A percentile compares a stretch with the other conserved stretches of the same genome.
Evolutionary conservation across 2,888 invertebrate genomes (phyloP).

Genomic region (Morpho achilles): DNA sequence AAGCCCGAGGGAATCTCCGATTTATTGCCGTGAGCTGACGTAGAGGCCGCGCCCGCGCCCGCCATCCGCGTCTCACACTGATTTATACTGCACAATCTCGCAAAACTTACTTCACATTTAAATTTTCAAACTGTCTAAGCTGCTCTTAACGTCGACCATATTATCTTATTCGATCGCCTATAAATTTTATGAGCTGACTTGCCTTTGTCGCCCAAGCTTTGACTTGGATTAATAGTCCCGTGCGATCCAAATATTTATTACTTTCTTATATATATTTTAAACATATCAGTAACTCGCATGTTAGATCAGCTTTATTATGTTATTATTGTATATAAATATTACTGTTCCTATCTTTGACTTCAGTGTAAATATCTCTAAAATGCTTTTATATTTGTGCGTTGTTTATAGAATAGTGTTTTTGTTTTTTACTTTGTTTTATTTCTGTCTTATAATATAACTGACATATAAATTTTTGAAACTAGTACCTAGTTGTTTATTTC

Average conservation of each 20-base stretch:
- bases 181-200: slow-evolving; percentile 78
- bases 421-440: no score
- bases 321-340: no score
- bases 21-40: slow-evolving; percentile 69
- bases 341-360: no score
- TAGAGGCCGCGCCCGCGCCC: slow-evolving; percentile 40
- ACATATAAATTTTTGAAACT: no score
- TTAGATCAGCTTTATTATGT: no score
- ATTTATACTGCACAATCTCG: slow-evolving; percentile 78
- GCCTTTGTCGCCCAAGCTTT: slow-evolving; percentile 69
- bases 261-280: slow-evolving; percentile 29
- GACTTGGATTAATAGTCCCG: slow-evolving; percentile 66
- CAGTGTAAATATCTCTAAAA: no score
- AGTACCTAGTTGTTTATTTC: no score
- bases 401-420: no score
- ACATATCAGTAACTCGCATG: no score
- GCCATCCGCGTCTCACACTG: slow-evolving; percentile 53
- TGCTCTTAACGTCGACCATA: slow-evolving; percentile 77
- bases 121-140: slow-evolving; percentile 80
- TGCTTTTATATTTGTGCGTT: no score
- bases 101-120: slow-evolving; percentile 80
- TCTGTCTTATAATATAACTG: no score
- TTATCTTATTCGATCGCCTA: slow-evolving; percentile 79
- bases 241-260: slow-evolving; percentile 43
- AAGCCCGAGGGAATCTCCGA: slow-evolving; percentile 72